Conservation (phyloP, 2,888 invertebrate species). For the Melanotus villosus region DNA sequence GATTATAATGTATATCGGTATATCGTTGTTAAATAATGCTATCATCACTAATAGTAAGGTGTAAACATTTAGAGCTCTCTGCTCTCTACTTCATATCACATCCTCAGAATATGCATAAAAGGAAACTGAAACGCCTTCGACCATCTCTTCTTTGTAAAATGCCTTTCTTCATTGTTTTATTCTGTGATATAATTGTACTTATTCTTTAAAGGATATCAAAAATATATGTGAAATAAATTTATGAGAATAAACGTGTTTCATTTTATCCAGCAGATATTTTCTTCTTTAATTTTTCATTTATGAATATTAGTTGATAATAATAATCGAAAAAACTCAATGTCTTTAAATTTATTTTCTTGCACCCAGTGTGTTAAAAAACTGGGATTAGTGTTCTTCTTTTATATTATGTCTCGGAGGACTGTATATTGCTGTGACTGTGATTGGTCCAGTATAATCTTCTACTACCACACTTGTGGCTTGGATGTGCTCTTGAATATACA, state of each 20-base stretch:
- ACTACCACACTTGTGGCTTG: too few species aligned
- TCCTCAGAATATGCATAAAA: not conserved
- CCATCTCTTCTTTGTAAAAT: conserved; percentile 47
- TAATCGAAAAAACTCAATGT: too few species aligned
- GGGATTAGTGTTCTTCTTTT: too few species aligned
- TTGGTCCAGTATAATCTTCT: too few species aligned
- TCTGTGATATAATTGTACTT: conserved; percentile 56
- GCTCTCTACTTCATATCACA: conserved; percentile 16
- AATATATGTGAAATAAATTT: conserved; percentile 43
- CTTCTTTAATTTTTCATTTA: too few species aligned
- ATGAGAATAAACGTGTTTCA: conserved; percentile 12
- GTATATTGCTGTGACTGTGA: too few species aligned
- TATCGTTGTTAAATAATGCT: conserved; percentile 27
- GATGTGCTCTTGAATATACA: too few species aligned
- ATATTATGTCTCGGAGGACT: too few species aligned
- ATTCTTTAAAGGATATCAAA: conserved; percentile 48
- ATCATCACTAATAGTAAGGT: conserved; percentile 23
- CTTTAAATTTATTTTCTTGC: too few species aligned
- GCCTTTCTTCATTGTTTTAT: conserved; percentile 55
- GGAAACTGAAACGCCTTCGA: conserved; percentile 46
- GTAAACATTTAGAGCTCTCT: conserved; percentile 8
- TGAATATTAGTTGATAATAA: too few species aligned
- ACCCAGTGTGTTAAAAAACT: too few species aligned
- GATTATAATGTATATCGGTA: conserved; percentile 32
- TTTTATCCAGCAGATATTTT: not conserved